Conservation (phyloP, 1,140 invertebrate genomes). For the Charaxes varanes region DNA sequence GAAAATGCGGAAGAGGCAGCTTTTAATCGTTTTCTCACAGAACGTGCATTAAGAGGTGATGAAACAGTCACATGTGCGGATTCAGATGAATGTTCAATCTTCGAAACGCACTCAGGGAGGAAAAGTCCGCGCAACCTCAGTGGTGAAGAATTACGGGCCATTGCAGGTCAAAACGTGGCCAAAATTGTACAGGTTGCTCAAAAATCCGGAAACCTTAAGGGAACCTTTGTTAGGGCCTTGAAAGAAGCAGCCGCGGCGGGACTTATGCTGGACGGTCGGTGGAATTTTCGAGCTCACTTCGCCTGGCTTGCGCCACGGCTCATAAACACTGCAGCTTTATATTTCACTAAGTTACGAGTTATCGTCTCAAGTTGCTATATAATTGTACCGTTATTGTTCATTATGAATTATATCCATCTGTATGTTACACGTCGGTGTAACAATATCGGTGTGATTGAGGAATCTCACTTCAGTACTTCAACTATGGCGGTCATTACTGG, state of each 20-base stretch:
- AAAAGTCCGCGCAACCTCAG: neutral
- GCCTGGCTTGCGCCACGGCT: too few relatives aligned
- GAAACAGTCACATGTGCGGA: neutral
- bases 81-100: neutral
- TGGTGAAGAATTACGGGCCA: slow-evolving; percentile 4
- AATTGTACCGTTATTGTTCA: too few relatives aligned
- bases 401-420: too few relatives aligned
- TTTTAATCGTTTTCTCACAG: neutral
- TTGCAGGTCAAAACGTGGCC: neutral
- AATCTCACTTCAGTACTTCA: too few relatives aligned
- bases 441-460: too few relatives aligned
- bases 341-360: too few relatives aligned
- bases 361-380: too few relatives aligned
- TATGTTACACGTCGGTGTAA: too few relatives aligned
- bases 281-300: too few relatives aligned
- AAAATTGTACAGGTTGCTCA: neutral
- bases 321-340: too few relatives aligned
- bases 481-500: too few relatives aligned
- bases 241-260: neutral
- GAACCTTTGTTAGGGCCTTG: neutral
- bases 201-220: slow-evolving; percentile 3
- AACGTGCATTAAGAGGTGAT: neutral
- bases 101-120: neutral
- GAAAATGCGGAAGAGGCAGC: neutral
- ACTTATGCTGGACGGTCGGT: too few relatives aligned